Evolutionary conservation across 64 coral and sea anemone genomes (phyloP).

Genomic region (Stichodactyla mertensii): DNA sequence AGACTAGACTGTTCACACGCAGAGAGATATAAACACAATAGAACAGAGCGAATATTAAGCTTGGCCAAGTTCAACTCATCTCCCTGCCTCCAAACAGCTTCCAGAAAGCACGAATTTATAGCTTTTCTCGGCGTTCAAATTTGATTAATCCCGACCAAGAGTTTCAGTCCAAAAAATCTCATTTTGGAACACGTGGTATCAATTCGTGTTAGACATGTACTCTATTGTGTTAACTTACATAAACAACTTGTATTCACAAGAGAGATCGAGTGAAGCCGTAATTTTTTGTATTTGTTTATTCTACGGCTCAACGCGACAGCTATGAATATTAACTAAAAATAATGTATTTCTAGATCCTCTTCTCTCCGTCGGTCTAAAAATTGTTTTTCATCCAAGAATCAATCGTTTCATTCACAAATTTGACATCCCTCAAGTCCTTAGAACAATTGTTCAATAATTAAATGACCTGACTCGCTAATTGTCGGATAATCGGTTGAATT

Average conservation of each 20-base stretch:
- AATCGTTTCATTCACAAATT: slow-evolving; percentile 40
- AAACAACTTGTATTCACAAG: slow-evolving; percentile 66
- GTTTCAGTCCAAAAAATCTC: background rate
- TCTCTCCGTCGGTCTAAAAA: background rate
- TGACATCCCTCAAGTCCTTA: slow-evolving; percentile 72
- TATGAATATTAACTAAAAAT: background rate
- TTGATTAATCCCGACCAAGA: background rate
- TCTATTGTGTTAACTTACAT: slow-evolving; percentile 73
- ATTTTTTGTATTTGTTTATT: background rate
- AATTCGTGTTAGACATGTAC: slow-evolving; percentile 56
- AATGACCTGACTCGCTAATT: slow-evolving; percentile 94
- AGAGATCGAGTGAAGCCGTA: background rate
- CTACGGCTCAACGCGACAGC: background rate
- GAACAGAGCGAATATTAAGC: slow-evolving; percentile 40
- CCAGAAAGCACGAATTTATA: background rate
- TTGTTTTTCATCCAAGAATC: background rate
- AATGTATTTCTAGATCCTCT: background rate
- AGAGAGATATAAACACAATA: slow-evolving; percentile 78
- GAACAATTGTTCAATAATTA: slow-evolving; percentile 96
- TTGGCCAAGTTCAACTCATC: slow-evolving; percentile 43
- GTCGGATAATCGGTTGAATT: slow-evolving; percentile 97
- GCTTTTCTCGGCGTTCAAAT: background rate
- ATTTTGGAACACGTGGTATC: slow-evolving; percentile 28
- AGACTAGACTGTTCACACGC: slow-evolving; percentile 78
- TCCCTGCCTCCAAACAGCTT: background rate